Percentiles rank a stretch among this genome's conserved stretches.
Evolutionary conservation across 2,797 vertebrate species (phyloP).

Genomic region (Siniperca obscura): DNA sequence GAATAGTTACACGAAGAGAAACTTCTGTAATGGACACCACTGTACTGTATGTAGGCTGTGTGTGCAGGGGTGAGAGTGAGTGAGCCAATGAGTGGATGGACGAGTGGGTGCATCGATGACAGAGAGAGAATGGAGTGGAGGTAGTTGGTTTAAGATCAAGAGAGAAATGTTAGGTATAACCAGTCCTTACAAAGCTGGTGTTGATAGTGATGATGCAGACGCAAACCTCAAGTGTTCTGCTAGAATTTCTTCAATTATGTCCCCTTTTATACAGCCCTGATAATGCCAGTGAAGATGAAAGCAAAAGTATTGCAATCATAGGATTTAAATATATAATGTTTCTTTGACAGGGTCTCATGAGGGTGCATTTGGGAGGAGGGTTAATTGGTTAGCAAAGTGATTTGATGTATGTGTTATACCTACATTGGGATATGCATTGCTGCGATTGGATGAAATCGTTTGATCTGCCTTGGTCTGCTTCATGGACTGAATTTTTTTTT

Average conservation of each 20-base stretch:
- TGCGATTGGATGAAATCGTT: constrained; percentile 23
- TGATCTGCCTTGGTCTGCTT: constrained; percentile 61
- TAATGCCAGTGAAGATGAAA: constrained; percentile 46
- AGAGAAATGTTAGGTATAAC: constrained; percentile 25
- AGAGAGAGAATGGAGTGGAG: constrained; percentile 5
- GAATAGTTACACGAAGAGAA: constrained; percentile 44
- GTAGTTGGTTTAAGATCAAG: constrained; percentile 18
- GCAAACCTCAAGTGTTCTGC: constrained; percentile 34
- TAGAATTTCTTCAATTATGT: constrained; percentile 22
- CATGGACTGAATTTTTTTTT: constrained; percentile 53
- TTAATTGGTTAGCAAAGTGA: constrained; percentile 40
- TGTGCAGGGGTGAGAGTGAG: constrained; percentile 24
- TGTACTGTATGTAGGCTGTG: constrained; percentile 43
- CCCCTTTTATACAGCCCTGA: constrained; percentile 34
- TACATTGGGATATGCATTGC: constrained; percentile 46
- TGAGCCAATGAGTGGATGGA: constrained; percentile 37
- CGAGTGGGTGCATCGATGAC: constrained; percentile 26
- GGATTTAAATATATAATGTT: constrained; percentile 38
- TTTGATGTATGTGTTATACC: constrained; percentile 45
- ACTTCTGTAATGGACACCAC: constrained; percentile 34
- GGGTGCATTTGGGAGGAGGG: constrained; percentile 32
- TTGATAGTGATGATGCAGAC: constrained; percentile 23
- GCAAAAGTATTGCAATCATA: constrained; percentile 42
- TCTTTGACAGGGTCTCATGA: constrained; percentile 32
- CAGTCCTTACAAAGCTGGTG: constrained; percentile 4